Percentiles rank a stretch among this genome's conserved stretches.
Evolutionary conservation across 2,113 vertebrate genomes (phyloP).

Genomic region (Ammodytes marinus): DNA sequence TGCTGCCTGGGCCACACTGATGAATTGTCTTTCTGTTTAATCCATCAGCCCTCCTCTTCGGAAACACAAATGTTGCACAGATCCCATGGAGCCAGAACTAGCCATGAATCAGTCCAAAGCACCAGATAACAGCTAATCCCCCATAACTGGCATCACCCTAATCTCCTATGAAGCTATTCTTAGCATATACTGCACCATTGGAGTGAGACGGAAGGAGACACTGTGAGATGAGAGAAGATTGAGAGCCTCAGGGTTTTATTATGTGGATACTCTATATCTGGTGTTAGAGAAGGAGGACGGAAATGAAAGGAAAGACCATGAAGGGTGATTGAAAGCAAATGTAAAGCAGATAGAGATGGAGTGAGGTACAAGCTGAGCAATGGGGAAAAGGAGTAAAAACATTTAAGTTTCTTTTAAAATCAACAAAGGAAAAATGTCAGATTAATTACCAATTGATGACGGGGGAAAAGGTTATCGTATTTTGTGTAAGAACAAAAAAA

Average conservation of each 20-base stretch:
- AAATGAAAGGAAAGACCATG: constrained; percentile 29
- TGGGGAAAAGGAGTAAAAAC: neutral
- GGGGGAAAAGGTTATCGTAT: neutral
- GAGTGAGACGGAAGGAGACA: constrained; percentile 52
- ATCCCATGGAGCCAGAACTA: constrained; percentile 8
- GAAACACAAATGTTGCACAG: constrained; percentile 16
- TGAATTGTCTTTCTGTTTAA: constrained; percentile 36
- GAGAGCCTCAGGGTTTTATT: constrained; percentile 48
- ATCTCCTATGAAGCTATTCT: constrained; percentile 56
- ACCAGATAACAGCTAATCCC: constrained; percentile 56
- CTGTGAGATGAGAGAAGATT: constrained; percentile 56
- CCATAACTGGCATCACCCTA: constrained; percentile 54
- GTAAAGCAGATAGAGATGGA: constrained; percentile 28
- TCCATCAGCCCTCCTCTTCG: constrained; percentile 24
- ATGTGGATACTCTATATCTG: constrained; percentile 45
- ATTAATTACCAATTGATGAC: neutral
- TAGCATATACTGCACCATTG: constrained; percentile 48
- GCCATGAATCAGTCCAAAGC: constrained; percentile 39
- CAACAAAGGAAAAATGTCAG: neutral
- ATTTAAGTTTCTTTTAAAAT: constrained; percentile 8
- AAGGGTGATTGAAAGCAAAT: constrained; percentile 45
- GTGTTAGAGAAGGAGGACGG: constrained; percentile 30
- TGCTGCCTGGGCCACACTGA: constrained; percentile 34
- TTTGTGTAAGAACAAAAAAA: constrained; percentile 32
- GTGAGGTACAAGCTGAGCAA: constrained; percentile 15